Evolutionary conservation across 2,113 vertebrate genomes (phyloP).

Genomic region (Nothocercus julius): DNA sequence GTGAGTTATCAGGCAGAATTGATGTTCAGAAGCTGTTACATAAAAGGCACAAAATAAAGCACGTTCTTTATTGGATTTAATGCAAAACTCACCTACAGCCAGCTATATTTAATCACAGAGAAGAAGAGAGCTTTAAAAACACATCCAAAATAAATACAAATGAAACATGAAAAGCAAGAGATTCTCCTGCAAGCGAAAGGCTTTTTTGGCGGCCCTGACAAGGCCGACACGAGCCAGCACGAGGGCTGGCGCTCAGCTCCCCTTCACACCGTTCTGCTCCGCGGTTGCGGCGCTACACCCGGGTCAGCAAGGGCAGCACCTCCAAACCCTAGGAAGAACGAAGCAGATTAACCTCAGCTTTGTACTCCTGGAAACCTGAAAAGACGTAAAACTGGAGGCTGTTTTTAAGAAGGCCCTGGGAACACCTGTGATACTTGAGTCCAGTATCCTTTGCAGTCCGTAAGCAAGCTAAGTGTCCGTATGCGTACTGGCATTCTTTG

Average conservation of each 20-base stretch:
- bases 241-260: neutral
- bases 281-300: neutral
- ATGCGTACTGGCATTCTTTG: neutral
- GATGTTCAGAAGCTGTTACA: neutral
- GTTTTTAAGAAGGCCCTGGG: neutral
- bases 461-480: neutral
- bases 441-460: neutral
- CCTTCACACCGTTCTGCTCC: neutral
- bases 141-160: neutral
- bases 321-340: neutral
- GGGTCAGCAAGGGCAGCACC: neutral
- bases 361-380: neutral
- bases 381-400: neutral
- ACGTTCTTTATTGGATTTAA: neutral
- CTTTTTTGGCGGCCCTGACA: neutral
- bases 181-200: neutral
- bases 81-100: neutral
- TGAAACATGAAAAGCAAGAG: neutral
- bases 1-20: neutral
- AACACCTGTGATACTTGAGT: neutral
- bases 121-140: constrained; percentile 5
- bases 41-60: constrained; percentile 16
- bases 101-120: constrained; percentile 1
- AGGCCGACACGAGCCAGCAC: neutral
- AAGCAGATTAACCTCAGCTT: neutral